Evolutionary conservation across 1,140 invertebrate genomes (phyloP), one percentile per base, ranked within the genome.

Genomic region (Chironomus tepperi): DNA sequence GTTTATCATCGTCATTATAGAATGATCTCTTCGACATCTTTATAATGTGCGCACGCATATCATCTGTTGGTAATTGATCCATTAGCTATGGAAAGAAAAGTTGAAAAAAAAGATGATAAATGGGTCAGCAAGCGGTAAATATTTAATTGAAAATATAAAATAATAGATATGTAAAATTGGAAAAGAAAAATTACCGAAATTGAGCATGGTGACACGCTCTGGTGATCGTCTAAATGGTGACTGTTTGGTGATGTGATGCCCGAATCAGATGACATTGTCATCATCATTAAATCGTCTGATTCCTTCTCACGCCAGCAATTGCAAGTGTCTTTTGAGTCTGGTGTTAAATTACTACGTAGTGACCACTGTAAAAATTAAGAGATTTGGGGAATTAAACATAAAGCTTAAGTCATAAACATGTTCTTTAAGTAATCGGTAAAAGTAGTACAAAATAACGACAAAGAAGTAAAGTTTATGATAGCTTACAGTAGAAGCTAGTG

Each of bases 1-100:
- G 81, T 77, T 84, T 86, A 75, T 87, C 86, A 75, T 86, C 84
- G 43, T 83, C 84, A 74, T 81, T 79, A 24, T 80, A 73, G 3
- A 73, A 76, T 9, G 70, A 43, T 47, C 78, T 78, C 34, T 78
- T 76, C 19, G 80, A 72, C 64, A 82, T 76, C 73, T 76, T 76
- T 43, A 77, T 76, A 70, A 82, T 73, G 2, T 79, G 79, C 19
- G 77, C 76, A 57, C 80, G 79, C 43, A 82, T 76, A 24, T 79
- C 79, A 73, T 80, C 80, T 75, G 79, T 81, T 42, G 77, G 79
- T 67, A 75, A 75, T 19, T 75, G 73, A 74, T 82, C 81, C 77
- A 79, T 79, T 74, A 81, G 10, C 74, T 75, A 19, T 70, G 65
- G 16, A 12, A 75, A 73, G 42, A 64, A 42, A 74, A 74, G 7